Evolutionary conservation across 64 coral and sea anemone species (phyloP), one percentile per base, ranked within the genome.

Genomic region (Montipora capricornis): DNA sequence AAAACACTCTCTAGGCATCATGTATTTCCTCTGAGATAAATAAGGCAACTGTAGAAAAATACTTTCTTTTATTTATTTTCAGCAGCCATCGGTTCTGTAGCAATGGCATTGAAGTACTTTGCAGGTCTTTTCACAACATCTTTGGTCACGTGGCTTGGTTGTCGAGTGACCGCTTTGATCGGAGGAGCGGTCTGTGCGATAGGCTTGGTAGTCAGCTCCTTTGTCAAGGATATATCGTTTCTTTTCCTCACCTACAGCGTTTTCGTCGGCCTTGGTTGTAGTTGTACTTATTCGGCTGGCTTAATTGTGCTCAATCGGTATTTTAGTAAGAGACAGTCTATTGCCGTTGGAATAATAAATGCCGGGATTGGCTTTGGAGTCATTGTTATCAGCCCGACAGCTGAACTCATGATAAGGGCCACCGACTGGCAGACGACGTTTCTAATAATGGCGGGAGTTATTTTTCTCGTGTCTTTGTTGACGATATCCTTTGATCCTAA

Each of bases 1-100:
- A 37, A 37, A 37, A 37, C 29, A 37, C 29, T 37, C 29, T 37
- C 29, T 37, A 37, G 29, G 29, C 29, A 37, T 37, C 37, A 2
- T 37, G 37, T 37, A 37, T 37, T 37, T 37, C 37, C 37, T 37
- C 37, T 37, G 37, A 37, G 0, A 2, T 37, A 37, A 37, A 37
- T 37, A 37, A 37, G 37, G 37, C 1, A 37, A 37, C 37, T 37
- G 37, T 37, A 37, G 37, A 2, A 37, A 37, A 37, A 37, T 37
- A 37, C 37, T 37, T 37, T 73, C 2, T 62, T 20, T 10, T 78
- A 58, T 87, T 6, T 37, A 9, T 29, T 93, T 87, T 5, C 15
- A 93, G 92, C 92, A 9, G 81, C 76, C 77, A 77, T 93, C 20
- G 92, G 92, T 11, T 88, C 92, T 15, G 49, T 93, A 13, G 59